Percentiles rank a stretch among this genome's conserved stretches.
Conservation (phyloP, 2,888 invertebrate genomes). For the Caenorhabditis sp. region DNA sequence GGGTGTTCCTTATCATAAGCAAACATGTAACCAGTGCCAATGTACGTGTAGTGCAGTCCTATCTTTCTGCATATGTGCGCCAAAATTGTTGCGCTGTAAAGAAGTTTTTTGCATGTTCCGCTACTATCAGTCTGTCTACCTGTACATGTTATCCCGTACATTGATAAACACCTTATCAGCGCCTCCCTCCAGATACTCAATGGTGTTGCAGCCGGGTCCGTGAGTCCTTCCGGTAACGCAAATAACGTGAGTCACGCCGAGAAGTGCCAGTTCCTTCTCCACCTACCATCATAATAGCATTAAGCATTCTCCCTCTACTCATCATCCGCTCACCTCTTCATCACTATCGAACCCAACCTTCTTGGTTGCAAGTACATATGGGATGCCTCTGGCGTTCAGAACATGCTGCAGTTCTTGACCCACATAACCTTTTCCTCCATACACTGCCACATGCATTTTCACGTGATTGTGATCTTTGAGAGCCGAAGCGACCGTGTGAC, state of each 20-base stretch:
- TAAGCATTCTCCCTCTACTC: not conserved
- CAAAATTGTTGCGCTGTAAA: slow-evolving; percentile 74
- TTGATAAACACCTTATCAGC: slow-evolving; percentile 79
- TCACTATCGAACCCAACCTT: slow-evolving; percentile 76
- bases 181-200: slow-evolving; percentile 82
- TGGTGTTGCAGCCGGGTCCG: slow-evolving; percentile 77
- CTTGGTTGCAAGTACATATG: slow-evolving; percentile 73
- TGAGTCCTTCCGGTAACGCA: slow-evolving; percentile 80
- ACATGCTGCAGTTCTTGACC: slow-evolving; percentile 74
- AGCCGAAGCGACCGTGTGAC: slow-evolving; percentile 75
- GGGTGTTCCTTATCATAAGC: slow-evolving; percentile 81
- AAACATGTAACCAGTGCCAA: slow-evolving; percentile 82
- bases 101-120: not conserved
- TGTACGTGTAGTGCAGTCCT: slow-evolving; percentile 81
- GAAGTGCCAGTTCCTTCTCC: slow-evolving; percentile 71
- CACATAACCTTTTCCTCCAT: slow-evolving; percentile 75
- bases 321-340: slow-evolving; percentile 71
- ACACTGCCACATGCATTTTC: slow-evolving; percentile 79
- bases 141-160: slow-evolving; percentile 81
- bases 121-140: slow-evolving; percentile 45
- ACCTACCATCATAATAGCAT: slow-evolving; percentile 67
- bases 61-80: slow-evolving; percentile 76
- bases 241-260: slow-evolving; percentile 81
- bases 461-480: slow-evolving; percentile 70
- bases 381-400: slow-evolving; percentile 71